Evolutionary conservation across 2,888 invertebrate genomes (phyloP), one percentile per base, ranked within the genome.

Genomic region (Alviniconcha strummeri): DNA sequence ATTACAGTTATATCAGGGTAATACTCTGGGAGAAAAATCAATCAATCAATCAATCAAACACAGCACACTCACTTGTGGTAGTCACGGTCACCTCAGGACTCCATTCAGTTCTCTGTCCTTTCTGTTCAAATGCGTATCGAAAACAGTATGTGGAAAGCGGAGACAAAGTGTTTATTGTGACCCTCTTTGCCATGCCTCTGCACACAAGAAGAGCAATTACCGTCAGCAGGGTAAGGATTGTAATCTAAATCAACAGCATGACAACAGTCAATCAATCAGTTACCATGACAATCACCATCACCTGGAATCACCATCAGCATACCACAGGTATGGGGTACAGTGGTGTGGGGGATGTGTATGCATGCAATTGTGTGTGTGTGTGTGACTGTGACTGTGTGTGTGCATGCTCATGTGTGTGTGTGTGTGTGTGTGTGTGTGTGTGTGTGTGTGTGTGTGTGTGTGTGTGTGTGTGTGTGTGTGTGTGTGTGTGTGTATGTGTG

Each of bases 121-220:
- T 78, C 78, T 78, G 78, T 36, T 78, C 78, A 64, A 78, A 78
- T 60, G 36, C 60, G 36, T 52, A 64, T 17, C 78, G 78, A 52
- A 64, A 78, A 13, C 4, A 2, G 52, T 78, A 78, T 2, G 64
- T 13, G 1, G 78, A 64, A 11, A 36, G 17, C 0, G 78, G 78
- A n/a, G 1, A 1, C 52, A 78, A 52, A 52, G 36, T 60, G 9
- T 15, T 78, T 3, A 78, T 15, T 60, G 19, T 64, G 6, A 5
- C 6, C 78, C 52, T 52, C 17, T 78, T 78, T 6, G 78, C 78
- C 78, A 78, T 78, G 6, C 78, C 78, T 60, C 78, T 64, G 64
- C 78, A 64, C 75, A 52, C 71, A 69, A 17, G 17, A 13, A n/a
- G 36, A 36, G 36, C 36, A 36, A 3, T 36, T 36, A 36, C 36